These are phyloP conservation scores for Drosophila biarmipes DNA, from an alignment of 1,140 invertebrate species.

Conservation along the genomic window DNA sequence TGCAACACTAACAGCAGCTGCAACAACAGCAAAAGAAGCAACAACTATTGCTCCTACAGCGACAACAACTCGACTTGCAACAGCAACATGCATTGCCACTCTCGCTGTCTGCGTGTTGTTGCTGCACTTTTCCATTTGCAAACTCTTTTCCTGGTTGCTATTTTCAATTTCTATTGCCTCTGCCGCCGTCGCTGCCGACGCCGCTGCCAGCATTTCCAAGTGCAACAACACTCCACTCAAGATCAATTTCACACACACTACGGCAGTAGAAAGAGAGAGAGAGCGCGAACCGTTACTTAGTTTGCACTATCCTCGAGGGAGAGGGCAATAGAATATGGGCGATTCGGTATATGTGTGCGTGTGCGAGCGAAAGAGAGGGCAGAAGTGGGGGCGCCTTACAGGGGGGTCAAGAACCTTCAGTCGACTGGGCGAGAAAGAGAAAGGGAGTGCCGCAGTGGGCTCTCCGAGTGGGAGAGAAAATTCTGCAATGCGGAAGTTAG, in stretches of 20 bases:
- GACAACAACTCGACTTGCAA: constrained; percentile 1
- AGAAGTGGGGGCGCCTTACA: constrained; percentile 43
- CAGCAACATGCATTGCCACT: constrained; percentile 66
- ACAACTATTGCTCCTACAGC: no score
- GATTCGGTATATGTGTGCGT: not conserved
- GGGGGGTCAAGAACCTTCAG: constrained; percentile 69
- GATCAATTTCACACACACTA: constrained; percentile 79
- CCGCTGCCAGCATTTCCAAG: constrained; percentile 31
- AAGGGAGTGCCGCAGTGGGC: constrained; percentile 1
- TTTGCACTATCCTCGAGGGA: constrained; percentile 51
- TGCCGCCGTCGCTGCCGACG: constrained; percentile 29
- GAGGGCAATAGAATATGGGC: constrained; percentile 50
- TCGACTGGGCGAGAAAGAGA: constrained; percentile 2
- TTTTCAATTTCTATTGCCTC: constrained; percentile 81
- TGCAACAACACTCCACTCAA: constrained; percentile 55
- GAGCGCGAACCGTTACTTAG: constrained; percentile 49
- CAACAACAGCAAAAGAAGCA: not conserved
- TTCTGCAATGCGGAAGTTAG: constrained; percentile 74
- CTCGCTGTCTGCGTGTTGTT: constrained; percentile 51
- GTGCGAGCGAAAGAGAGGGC: constrained; percentile 5
- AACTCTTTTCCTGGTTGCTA: constrained; percentile 80
- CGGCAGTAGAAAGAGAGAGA: constrained; percentile 31
- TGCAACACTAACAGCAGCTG: not conserved
- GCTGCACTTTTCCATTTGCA: constrained; percentile 71
- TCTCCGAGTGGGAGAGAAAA: constrained; percentile 28